phyloP scores from a whole-genome alignment of 2,113 vertebrate genomes.

The Choloepus hoffmanni region DNA sequence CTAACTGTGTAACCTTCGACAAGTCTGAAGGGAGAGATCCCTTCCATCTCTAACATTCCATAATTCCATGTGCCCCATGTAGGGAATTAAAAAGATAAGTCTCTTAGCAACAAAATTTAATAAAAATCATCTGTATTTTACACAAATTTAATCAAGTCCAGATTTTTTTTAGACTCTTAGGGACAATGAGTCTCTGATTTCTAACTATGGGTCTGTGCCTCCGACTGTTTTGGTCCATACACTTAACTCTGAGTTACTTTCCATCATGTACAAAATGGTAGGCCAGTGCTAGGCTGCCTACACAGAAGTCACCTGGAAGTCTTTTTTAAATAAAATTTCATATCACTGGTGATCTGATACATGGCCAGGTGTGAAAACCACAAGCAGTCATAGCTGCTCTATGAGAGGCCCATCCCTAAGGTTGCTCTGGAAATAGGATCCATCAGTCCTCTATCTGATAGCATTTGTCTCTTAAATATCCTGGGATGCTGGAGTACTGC shows the following conservation, averaged over 20 bases:
- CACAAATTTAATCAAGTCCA: neutral
- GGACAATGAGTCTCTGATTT: neutral
- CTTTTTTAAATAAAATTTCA: neutral
- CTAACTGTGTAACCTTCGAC: neutral
- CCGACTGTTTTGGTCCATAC: neutral
- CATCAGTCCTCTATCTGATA: neutral
- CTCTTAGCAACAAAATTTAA: neutral
- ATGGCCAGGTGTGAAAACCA: neutral
- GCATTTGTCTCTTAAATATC: neutral
- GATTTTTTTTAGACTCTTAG: neutral
- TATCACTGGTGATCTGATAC: neutral
- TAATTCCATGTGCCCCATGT: neutral
- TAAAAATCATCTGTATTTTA: neutral
- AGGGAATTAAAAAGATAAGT: neutral
- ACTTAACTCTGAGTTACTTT: neutral
- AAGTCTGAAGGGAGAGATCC: neutral
- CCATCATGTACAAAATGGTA: neutral
- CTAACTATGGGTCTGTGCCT: neutral
- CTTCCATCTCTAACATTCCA: neutral
- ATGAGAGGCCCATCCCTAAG: accelerated
- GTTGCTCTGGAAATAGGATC: neutral
- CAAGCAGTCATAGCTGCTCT: neutral
- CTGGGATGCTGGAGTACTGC: neutral
- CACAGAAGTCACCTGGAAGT: neutral
- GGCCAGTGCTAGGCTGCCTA: neutral